Base-by-base conservation (phyloP, 2,888 invertebrate genomes). In the Pandemis cinnamomeana region DNA sequence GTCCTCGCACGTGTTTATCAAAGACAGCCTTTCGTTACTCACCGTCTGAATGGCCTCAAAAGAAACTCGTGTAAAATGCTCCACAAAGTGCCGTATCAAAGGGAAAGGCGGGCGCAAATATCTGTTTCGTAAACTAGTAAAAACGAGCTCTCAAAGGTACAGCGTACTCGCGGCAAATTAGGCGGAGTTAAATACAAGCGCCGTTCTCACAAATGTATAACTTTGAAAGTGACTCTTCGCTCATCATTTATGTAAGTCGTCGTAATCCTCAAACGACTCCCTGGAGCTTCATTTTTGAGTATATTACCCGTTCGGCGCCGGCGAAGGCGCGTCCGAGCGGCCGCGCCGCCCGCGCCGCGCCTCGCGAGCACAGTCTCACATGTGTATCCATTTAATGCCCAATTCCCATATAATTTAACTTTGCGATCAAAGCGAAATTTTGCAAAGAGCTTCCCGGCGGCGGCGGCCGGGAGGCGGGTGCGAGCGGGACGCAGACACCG, bases 371-470 rank as follows among this genome's bases (percentile, higher is more conserved):
- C 83, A 55, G 83, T 84, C 86, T 89, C 89, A 87, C 87, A 91
- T 92, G 90, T 93, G 93, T 94, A 93, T 94, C 93, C 91, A 91
- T 93, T 93, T 93, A 92, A 93, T 93, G 92, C 91, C 92, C 93
- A 92, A 94, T 94, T 94, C 93, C 93, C 93, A 94, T 93, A 94
- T 94, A 94, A 94, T 94, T 94, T 94, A 94, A 94, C 93, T 94
- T 94, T 93, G 90, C 93, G 94, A 94, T 94, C 93, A 93, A 94
- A 94, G 93, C 87, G 90, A 93, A 94, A 94, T 93, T 93, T 93
- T 88, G 93, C 92, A 92, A 93, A 93, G 93, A 94, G 93, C 93
- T 91, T 91, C 91, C 91, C 92, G 91, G 87, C 91, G 88, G 86
- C 87, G 87, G 89, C 86, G 86, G 81, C 80, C 83, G 83, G 86